A percentile compares a stretch with the other conserved stretches of the same genome.
phyloP scores from a whole-genome alignment of 2,888 invertebrate genomes.

The Choristoneura rosaceana region DNA sequence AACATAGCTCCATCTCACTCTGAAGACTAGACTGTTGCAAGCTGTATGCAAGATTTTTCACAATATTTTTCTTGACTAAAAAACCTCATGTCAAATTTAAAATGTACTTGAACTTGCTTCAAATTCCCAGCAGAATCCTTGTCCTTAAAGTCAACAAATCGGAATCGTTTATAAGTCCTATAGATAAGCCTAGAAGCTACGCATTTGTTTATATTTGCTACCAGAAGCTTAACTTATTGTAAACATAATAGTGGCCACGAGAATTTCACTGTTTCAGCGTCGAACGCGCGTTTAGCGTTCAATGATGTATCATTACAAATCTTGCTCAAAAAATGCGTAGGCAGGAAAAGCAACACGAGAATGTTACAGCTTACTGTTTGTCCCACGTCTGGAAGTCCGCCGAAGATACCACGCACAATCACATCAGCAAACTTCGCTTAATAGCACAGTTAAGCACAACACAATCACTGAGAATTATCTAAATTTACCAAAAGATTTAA shows the following conservation, averaged over 20 bases:
- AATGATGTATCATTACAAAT: background rate
- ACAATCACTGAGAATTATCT: constrained; percentile 28
- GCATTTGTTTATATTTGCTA: background rate
- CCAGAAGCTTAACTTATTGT: background rate
- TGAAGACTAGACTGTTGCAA: too few relatives aligned
- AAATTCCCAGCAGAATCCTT: background rate
- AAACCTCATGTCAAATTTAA: too few relatives aligned
- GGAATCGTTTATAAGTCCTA: background rate
- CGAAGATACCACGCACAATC: constrained; percentile 1
- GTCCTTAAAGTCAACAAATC: background rate
- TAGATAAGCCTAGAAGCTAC: background rate
- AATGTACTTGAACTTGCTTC: too few relatives aligned
- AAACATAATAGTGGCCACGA: background rate
- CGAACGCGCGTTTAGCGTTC: too few relatives aligned
- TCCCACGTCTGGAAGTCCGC: background rate
- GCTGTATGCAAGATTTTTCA: too few relatives aligned
- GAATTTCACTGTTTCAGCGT: background rate
- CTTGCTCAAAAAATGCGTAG: constrained; percentile 6
- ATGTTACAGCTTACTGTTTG: background rate
- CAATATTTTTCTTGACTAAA: too few relatives aligned
- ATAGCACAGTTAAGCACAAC: constrained; percentile 30
- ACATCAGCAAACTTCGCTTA: constrained; percentile 23
- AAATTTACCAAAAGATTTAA: constrained; percentile 53
- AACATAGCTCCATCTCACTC: too few relatives aligned
- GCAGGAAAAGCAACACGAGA: constrained; percentile 1